Base-by-base conservation (phyloP, 2,888 invertebrate species). In the Glyphotaelius pellucidus region DNA sequence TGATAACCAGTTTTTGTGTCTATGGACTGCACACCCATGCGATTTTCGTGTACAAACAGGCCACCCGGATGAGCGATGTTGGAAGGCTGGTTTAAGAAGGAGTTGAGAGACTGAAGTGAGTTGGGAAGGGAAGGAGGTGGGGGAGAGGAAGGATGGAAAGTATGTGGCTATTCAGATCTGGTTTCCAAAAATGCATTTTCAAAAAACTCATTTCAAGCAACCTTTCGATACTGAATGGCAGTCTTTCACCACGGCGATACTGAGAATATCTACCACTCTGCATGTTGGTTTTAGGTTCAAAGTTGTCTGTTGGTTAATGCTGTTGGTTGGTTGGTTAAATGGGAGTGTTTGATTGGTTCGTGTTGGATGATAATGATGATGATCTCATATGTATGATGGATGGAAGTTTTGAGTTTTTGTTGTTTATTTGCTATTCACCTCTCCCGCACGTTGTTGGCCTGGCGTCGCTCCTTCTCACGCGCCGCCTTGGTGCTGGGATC, bases 361-460 rank as follows among this genome's bases (percentile, higher is more conserved):
- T 67, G n/a, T 67, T 67, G 67, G 5, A 67, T 67, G 67, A 67
- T 67, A 25, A 67, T 67, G n/a, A 25, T 7, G 25, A 9, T 67
- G n/a, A 67, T 19, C 67, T 67, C 67, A 2, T 67, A 67, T 67
- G 67, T n/a, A 38, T 35, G 85, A 86, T 86, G 14, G 30, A 42
- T 25, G 31, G 35, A n/a, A 83, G 35, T 35, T n/a, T 67, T 89
- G 91, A 52, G 38, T 52, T 67, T n/a, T n/a, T n/a, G n/a, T n/a
- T 84, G 88, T 32, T 67, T 85, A 30, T 67, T 90, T 90, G 88
- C 95, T 96, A 97, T 97, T 96, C 96, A 99, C 99, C 99, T 98
- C 97, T 99, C 99, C 94, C 99, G 97, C 94, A 99, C 99, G 97
- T 99, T 99, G 97, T 99, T 99, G 95, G 99, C 99, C 96, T 99